Percentiles rank a stretch among this genome's conserved stretches.
phyloP scores from a whole-genome alignment of 2,888 invertebrate genomes.

The Exocentrus adspersus region DNA sequence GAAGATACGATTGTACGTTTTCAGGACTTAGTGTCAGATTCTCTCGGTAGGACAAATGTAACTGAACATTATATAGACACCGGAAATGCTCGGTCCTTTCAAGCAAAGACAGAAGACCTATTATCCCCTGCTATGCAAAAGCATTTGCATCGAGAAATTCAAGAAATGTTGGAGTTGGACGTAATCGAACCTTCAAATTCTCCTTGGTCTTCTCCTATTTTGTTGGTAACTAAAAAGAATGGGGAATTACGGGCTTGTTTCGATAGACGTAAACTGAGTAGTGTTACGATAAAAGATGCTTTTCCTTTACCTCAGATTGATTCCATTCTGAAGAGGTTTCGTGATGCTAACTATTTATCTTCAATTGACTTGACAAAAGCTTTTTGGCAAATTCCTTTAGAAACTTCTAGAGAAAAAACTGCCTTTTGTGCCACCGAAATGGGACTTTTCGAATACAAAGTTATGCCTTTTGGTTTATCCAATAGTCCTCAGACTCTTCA shows the following conservation, averaged over 20 bases:
- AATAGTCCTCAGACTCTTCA: conserved; percentile 6
- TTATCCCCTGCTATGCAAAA: conserved; percentile 25
- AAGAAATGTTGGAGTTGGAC: conserved; percentile 17
- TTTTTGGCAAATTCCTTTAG: conserved; percentile 46
- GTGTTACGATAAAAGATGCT: conserved; percentile 49
- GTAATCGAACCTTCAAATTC: conserved; percentile 47
- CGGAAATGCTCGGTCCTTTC: conserved; percentile 20
- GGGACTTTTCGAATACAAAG: conserved; percentile 7
- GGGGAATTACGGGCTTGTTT: conserved; percentile 49
- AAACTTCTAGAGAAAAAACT: conserved; percentile 21
- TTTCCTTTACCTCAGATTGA: conserved; percentile 51
- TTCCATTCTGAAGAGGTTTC: conserved; percentile 48
- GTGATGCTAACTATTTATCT: conserved; percentile 48
- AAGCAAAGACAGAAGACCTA: conserved; percentile 28
- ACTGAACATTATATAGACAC: neutral
- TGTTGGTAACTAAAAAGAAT: conserved; percentile 48
- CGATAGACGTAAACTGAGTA: conserved; percentile 52
- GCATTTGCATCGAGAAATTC: conserved; percentile 23
- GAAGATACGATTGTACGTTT: neutral
- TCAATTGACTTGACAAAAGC: conserved; percentile 42
- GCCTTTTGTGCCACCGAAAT: conserved; percentile 3
- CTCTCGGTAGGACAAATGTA: neutral
- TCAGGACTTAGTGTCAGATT: neutral
- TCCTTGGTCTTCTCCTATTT: conserved; percentile 46
- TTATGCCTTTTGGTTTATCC: conserved; percentile 3